Base-by-base conservation (phyloP, 2,888 invertebrate species). In the Leptothorax acervorum region DNA sequence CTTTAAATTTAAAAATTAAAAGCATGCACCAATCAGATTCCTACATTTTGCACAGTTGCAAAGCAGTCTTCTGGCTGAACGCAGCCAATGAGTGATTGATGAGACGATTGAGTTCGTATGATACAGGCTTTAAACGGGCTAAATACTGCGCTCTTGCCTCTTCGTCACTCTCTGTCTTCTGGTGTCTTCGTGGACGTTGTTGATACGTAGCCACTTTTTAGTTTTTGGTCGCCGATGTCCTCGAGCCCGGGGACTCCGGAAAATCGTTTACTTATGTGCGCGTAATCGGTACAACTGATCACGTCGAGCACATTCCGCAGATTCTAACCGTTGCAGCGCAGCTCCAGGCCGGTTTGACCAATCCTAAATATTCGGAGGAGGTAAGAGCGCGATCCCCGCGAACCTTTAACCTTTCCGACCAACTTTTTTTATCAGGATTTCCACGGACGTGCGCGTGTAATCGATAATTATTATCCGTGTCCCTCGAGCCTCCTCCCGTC, bases 401-500 rank as follows among this genome's bases (percentile, higher is more conserved):
- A 48, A n/a, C 15, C 39, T 55, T 48, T 66, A 76, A 55, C 11
- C 42, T 66, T 55, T 45, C 9, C 9, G 8, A 31, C 8, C n/a
- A 53, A 66, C n/a, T 65, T 65, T 66, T 51, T 66, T 66, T 35
- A n/a, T 8, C 28, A 28, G 3, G 12, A 66, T 66, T 65, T 39
- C 4, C 39, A n/a, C n/a, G 42, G 8, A 42, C 3, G 39, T 42
- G 12, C 39, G 12, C 6, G 4, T 12, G 8, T 66, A 18, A 66
- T 66, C 28, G 15, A n/a, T 66, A 42, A 1, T 66, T 42, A 28
- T 31, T 11, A 5, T n/a, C 23, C 23, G 23, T 23, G 23, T 23
- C 28, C 18, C 39, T 63, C 12, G 8, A 35, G 35, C 9, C 18
- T 66, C 23, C 12, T 60, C 18, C 2, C 42, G 12, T 63, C 11